Evolutionary conservation across 35 echinoderm and acorn worm species (phyloP).

Genomic region (Stichopus chloronotus): DNA sequence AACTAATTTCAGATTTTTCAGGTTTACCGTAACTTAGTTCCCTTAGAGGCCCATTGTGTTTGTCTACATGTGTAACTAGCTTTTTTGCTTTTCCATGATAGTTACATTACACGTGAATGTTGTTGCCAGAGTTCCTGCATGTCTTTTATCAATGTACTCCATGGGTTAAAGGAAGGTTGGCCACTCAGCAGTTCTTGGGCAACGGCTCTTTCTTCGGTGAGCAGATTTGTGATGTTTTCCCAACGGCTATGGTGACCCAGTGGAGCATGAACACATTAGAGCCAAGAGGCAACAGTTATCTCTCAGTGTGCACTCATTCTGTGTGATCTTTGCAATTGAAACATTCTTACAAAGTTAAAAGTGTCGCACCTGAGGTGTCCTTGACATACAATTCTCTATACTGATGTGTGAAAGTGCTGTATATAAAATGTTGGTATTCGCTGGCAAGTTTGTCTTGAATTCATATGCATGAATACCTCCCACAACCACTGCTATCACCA

Average conservation of each 20-base stretch:
- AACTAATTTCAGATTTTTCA: too few species aligned
- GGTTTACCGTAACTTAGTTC: too few species aligned
- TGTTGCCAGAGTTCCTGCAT: too few species aligned
- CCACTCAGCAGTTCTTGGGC: neutral
- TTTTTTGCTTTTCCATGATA: too few species aligned
- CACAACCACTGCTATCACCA: neutral
- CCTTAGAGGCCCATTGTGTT: too few species aligned
- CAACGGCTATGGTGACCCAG: neutral
- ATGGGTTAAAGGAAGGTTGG: neutral
- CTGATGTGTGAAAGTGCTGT: neutral
- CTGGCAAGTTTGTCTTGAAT: neutral
- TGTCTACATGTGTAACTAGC: too few species aligned
- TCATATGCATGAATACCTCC: neutral
- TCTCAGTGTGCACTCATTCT: neutral
- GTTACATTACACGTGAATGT: too few species aligned
- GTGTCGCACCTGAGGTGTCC: slow-evolving; percentile 22
- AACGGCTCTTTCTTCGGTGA: neutral
- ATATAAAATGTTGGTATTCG: neutral
- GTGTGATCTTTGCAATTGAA: neutral
- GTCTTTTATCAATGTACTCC: too few species aligned
- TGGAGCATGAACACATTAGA: neutral
- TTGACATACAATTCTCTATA: slow-evolving; percentile 16
- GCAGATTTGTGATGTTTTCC: neutral
- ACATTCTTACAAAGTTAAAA: neutral
- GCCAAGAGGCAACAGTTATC: neutral